Evolutionary conservation across 2,797 vertebrate species (phyloP).

Genomic region (Alcedo quadribrachys): DNA sequence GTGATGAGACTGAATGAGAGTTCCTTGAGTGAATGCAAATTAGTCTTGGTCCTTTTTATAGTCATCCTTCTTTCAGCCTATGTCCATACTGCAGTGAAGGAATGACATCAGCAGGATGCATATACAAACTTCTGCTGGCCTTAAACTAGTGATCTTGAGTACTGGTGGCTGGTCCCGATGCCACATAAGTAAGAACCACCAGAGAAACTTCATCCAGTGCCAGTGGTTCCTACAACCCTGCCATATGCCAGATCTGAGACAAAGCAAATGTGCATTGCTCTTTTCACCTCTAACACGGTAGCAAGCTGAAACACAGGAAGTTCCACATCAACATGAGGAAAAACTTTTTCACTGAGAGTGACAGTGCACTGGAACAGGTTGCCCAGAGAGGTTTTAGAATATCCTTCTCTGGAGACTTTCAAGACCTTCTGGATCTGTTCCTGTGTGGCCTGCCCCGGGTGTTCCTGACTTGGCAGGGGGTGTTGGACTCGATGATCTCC

Average conservation of each 20-base stretch:
- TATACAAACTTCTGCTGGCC: background rate
- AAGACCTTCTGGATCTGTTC: no score
- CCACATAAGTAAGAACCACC: no score
- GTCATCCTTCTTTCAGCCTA: background rate
- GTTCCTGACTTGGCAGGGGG: no score
- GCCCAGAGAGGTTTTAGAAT: no score
- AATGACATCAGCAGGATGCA: background rate
- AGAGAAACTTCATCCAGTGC: background rate
- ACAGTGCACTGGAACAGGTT: no score
- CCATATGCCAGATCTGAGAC: rapidly evolving
- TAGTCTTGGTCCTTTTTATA: background rate
- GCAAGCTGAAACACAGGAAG: no score
- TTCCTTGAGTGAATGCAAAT: background rate
- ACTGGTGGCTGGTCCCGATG: background rate
- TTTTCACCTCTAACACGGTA: background rate
- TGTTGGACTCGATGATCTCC: no score
- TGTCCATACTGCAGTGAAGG: background rate
- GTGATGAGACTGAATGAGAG: background rate
- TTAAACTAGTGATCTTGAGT: background rate
- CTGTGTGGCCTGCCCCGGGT: no score
- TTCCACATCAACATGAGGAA: no score
- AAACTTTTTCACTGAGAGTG: no score
- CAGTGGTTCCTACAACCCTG: background rate
- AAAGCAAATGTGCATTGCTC: rapidly evolving
- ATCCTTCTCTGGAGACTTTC: no score